Conservation (phyloP, 1,140 invertebrate species). For the Limonius californicus region DNA sequence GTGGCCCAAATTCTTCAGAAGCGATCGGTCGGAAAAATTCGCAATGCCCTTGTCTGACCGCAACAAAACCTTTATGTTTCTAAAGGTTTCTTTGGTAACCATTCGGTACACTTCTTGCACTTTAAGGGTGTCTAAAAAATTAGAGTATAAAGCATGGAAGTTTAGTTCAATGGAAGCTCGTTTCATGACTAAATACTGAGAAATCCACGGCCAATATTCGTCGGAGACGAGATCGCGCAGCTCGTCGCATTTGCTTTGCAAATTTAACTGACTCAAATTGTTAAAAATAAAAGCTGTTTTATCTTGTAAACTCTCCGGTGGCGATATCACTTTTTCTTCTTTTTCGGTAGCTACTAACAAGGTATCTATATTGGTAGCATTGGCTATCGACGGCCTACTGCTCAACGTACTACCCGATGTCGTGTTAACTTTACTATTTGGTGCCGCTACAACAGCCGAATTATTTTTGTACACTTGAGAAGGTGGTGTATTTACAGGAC, state of each 20-base stretch:
- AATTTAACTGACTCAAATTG: slow-evolving; percentile 94
- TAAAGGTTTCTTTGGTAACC: slow-evolving; percentile 91
- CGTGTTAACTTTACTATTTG: slow-evolving; percentile 38
- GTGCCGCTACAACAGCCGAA: slow-evolving; percentile 44
- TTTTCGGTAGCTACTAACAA: slow-evolving; percentile 90
- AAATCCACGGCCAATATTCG: slow-evolving; percentile 93
- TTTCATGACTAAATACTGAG: slow-evolving; percentile 98
- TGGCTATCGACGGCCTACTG: slow-evolving; percentile 86
- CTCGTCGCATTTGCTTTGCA: slow-evolving; percentile 94
- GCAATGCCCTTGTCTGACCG: slow-evolving; percentile 96
- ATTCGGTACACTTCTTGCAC: slow-evolving; percentile 76
- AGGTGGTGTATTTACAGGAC: slow-evolving; percentile 46
- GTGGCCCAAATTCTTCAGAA: slow-evolving; percentile 97
- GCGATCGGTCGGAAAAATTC: slow-evolving; percentile 95
- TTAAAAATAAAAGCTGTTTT: slow-evolving; percentile 99
- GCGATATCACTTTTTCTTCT: slow-evolving; percentile 84
- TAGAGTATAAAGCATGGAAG: slow-evolving; percentile 95
- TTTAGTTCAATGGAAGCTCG: slow-evolving; percentile 97
- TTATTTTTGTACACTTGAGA: slow-evolving; percentile 52
- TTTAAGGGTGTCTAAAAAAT: slow-evolving; percentile 90
- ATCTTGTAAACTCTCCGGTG: slow-evolving; percentile 84
- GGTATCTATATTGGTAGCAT: slow-evolving; percentile 97
- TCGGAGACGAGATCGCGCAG: slow-evolving; percentile 88
- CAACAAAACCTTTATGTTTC: slow-evolving; percentile 94
- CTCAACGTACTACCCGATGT: slow-evolving; percentile 37